These are phyloP conservation scores for Ceraclea dissimilis DNA, from an alignment of 2,888 invertebrate genomes.

Conservation along the genomic window DNA sequence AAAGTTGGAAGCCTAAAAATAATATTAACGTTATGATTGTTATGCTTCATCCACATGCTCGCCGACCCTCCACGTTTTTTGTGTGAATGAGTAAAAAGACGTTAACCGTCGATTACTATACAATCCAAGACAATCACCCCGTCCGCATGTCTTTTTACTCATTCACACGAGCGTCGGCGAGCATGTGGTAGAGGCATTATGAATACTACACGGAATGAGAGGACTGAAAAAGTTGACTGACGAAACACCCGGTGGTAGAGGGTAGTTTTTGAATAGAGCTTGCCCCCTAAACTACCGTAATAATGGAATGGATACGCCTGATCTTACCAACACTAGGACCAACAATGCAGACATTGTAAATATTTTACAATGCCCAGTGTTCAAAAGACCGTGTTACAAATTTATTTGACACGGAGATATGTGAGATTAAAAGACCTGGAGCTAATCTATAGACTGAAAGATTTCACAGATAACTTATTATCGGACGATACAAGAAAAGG, in stretches of 20 bases:
- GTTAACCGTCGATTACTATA: too few species aligned
- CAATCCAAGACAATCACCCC: too few species aligned
- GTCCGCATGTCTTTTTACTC: too few species aligned
- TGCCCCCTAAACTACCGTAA: conserved; percentile 14
- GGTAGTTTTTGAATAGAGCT: conserved; percentile 2
- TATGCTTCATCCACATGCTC: too few species aligned
- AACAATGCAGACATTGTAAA: conserved; percentile 14
- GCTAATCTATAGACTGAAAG: not conserved
- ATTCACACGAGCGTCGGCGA: too few species aligned
- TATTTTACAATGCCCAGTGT: not conserved
- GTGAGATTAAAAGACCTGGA: not conserved
- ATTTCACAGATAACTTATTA: not conserved
- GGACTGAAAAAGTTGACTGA: too few species aligned
- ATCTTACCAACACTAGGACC: conserved; percentile 8
- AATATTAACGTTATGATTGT: too few species aligned
- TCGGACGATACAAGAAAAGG: not conserved
- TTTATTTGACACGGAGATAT: conserved; percentile 3
- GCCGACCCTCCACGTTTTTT: too few species aligned
- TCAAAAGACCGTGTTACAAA: conserved; percentile 7
- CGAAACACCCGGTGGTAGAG: not conserved
- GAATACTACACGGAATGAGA: too few species aligned
- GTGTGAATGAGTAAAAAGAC: too few species aligned
- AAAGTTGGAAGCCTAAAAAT: too few species aligned
- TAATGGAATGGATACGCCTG: conserved; percentile 16
- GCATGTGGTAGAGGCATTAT: too few species aligned